Percentiles rank a stretch among this genome's conserved stretches.
Evolutionary conservation across 2,797 vertebrate species (phyloP).

Genomic region (Muscicapa striata): DNA sequence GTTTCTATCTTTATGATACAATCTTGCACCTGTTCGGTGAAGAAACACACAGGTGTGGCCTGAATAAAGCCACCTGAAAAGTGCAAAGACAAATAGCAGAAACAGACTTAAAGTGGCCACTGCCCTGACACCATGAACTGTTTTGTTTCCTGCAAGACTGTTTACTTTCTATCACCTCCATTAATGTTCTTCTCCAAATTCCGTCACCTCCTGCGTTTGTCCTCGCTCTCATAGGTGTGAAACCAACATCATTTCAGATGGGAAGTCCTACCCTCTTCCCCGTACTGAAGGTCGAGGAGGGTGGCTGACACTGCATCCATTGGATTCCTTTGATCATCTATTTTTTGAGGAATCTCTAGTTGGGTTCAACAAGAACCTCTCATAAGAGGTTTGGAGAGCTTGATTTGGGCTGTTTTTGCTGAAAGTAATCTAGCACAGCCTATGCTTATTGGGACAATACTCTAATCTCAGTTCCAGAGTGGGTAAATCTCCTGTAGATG

Average conservation of each 20-base stretch:
- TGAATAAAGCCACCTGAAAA: neutral
- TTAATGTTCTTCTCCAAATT: neutral
- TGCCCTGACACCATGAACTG: neutral
- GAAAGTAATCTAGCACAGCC: neutral
- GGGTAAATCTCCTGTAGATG: neutral
- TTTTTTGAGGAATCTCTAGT: neutral
- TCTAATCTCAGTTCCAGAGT: neutral
- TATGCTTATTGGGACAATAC: neutral
- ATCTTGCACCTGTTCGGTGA: neutral
- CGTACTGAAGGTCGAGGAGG: neutral
- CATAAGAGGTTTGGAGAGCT: neutral
- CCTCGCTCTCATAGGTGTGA: rapidly evolving
- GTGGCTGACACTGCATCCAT: neutral
- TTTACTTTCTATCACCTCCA: neutral
- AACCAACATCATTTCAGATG: neutral
- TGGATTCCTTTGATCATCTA: neutral
- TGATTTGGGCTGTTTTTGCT: neutral
- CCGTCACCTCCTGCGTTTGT: neutral
- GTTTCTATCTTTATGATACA: neutral
- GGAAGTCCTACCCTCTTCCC: neutral
- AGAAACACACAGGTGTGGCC: neutral
- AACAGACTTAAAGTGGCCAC: neutral
- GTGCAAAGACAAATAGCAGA: neutral
- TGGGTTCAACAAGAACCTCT: neutral
- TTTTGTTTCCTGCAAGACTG: neutral